Evolutionary conservation across 1,140 invertebrate species (phyloP).

Genomic region (Lysiphlebus fabarum): DNA sequence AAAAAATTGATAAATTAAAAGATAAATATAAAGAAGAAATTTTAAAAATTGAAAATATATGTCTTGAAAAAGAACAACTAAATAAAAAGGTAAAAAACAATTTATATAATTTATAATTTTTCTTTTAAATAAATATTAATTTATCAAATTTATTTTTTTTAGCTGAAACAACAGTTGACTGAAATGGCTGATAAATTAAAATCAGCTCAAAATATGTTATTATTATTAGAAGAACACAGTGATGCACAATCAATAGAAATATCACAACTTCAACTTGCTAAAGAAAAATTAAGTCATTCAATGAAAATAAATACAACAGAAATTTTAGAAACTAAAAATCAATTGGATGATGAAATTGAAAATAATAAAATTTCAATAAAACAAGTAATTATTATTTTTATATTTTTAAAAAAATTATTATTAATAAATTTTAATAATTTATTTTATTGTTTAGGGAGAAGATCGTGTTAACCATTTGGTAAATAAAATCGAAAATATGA

Average conservation of each 20-base stretch:
- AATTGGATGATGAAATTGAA: slow-evolving; percentile 23
- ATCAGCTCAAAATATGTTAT: slow-evolving; percentile 35
- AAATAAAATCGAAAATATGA: too few relatives aligned
- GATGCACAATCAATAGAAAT: slow-evolving; percentile 39
- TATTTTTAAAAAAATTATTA: too few relatives aligned
- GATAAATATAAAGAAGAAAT: slow-evolving; percentile 34
- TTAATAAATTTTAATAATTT: too few relatives aligned
- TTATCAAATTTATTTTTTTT: too few relatives aligned
- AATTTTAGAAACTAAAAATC: slow-evolving; percentile 25
- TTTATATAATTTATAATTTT: too few relatives aligned
- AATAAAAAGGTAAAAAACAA: slow-evolving; percentile 41
- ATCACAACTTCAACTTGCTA: slow-evolving; percentile 35
- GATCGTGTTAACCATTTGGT: too few relatives aligned
- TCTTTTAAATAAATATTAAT: too few relatives aligned
- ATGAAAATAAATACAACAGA: slow-evolving; percentile 32
- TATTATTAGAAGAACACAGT: slow-evolving; percentile 42
- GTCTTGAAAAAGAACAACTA: slow-evolving; percentile 28
- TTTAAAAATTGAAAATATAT: slow-evolving; percentile 33
- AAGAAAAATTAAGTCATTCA: slow-evolving; percentile 35
- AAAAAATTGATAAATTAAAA: slow-evolving; percentile 41
- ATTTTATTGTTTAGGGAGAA: too few relatives aligned
- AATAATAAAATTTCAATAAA: slow-evolving; percentile 20
- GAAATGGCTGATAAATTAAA: slow-evolving; percentile 38
- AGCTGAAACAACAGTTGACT: slow-evolving; percentile 40
- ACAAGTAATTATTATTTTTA: too few relatives aligned